Percentiles rank a stretch among this genome's conserved stretches.
Evolutionary conservation across 2,888 invertebrate genomes (phyloP).

Genomic region (Tupiocoris notatus): DNA sequence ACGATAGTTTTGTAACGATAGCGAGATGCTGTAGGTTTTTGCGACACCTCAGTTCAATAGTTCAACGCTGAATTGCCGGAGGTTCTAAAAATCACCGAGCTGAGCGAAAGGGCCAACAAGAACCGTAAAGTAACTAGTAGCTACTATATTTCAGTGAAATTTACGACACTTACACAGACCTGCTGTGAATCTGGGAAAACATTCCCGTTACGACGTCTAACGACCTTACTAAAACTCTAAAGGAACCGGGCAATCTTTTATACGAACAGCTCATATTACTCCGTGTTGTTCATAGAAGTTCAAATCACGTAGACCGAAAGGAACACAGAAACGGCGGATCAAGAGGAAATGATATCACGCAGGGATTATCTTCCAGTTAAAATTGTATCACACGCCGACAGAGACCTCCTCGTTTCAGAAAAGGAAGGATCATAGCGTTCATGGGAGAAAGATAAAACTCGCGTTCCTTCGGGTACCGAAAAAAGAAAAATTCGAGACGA

Average conservation of each 20-base stretch:
- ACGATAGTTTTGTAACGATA: too few relatives aligned
- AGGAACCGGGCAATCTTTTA: not conserved
- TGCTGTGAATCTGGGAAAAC: not conserved
- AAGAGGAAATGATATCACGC: not conserved
- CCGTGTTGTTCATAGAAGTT: conserved; percentile 12
- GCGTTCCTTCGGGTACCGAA: not conserved
- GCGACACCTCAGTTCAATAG: too few relatives aligned
- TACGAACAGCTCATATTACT: conserved; percentile 2
- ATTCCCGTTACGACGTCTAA: not conserved
- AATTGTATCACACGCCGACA: conserved; percentile 8
- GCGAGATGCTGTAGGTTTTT: too few relatives aligned
- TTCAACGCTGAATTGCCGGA: too few relatives aligned
- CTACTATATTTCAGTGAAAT: not conserved
- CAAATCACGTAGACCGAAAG: conserved; percentile 22
- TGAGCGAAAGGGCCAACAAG: too few relatives aligned
- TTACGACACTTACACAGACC: not conserved
- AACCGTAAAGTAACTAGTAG: not conserved
- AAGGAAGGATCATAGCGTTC: not conserved
- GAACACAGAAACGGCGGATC: conserved; percentile 2
- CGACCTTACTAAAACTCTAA: not conserved
- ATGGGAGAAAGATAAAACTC: not conserved
- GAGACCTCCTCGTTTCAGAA: not conserved
- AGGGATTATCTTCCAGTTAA: not conserved
- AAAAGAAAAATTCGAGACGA: not conserved
- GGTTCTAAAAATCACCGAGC: too few relatives aligned